Percentiles rank a stretch among this genome's conserved stretches.
Conservation (phyloP, 2,113 vertebrate genomes). For the Cyphomyrus discorhynchus region DNA sequence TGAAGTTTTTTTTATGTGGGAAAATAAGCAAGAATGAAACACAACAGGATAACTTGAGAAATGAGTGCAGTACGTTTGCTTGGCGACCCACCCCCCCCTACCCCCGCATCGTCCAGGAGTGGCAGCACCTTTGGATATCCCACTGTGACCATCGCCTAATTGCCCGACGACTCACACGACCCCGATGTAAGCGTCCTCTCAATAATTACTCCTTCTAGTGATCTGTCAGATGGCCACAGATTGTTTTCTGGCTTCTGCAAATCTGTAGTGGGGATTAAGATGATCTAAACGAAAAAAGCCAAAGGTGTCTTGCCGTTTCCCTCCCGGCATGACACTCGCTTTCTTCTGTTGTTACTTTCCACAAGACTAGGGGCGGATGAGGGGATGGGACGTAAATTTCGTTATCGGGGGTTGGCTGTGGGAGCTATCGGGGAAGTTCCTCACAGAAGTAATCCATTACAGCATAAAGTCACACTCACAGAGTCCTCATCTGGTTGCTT, state of each 20-base stretch:
- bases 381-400: background rate
- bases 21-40: background rate
- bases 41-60: background rate
- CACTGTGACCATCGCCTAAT: slow-evolving; percentile 25
- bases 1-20: background rate
- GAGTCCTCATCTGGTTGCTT: background rate
- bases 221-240: slow-evolving; percentile 50
- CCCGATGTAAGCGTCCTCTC: slow-evolving; percentile 35
- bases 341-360: background rate
- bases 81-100: background rate
- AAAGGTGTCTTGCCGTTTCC: slow-evolving; percentile 42
- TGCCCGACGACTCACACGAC: slow-evolving; percentile 40
- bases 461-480: background rate
- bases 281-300: slow-evolving; percentile 55
- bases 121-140: background rate
- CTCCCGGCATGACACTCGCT: background rate
- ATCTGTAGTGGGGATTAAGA: slow-evolving; percentile 60
- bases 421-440: background rate
- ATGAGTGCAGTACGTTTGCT: background rate
- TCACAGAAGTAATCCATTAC: background rate
- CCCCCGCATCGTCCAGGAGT: background rate
- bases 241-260: slow-evolving; percentile 58
- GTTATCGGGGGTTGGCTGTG: background rate
- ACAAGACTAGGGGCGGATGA: background rate
- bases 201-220: slow-evolving; percentile 45